phyloP scores from a whole-genome alignment of 2,113 vertebrate genomes.

The Porphyrio hochstetteri region DNA sequence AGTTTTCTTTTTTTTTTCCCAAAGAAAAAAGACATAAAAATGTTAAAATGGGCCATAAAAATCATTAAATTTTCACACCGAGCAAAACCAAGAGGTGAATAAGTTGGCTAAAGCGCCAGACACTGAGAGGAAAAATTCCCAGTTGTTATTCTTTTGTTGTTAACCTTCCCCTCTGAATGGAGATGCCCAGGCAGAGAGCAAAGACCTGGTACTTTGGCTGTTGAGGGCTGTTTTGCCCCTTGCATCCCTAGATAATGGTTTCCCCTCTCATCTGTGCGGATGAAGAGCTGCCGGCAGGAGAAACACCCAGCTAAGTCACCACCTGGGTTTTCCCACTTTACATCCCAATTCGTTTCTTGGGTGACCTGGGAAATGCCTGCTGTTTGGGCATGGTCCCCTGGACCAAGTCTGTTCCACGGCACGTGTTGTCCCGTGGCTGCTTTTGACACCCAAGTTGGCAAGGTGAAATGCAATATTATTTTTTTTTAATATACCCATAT shows the following conservation, averaged over 20 bases:
- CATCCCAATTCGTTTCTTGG: background rate
- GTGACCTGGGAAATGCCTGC: accelerated
- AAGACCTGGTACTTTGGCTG: background rate
- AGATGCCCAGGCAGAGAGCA: background rate
- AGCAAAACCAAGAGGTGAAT: constrained; percentile 42
- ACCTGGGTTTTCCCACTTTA: accelerated
- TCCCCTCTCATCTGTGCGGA: accelerated
- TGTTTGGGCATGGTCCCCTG: accelerated
- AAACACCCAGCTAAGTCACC: background rate
- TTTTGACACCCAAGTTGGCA: background rate
- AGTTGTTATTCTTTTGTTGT: background rate
- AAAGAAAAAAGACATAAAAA: constrained; percentile 61
- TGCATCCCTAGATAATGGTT: background rate
- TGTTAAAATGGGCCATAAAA: constrained; percentile 72
- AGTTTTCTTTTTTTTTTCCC: constrained; percentile 29
- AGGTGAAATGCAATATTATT: background rate
- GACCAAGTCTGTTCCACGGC: background rate
- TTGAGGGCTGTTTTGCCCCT: background rate
- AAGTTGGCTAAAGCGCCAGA: constrained; percentile 51
- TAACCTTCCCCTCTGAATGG: constrained; percentile 11
- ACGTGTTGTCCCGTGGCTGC: accelerated
- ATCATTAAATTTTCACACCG: constrained; percentile 28
- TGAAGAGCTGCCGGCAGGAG: background rate
- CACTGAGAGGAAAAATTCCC: background rate
- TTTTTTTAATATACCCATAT: no score